A percentile compares a stretch with the other conserved stretches of the same genome.
Conservation (phyloP, 2,113 vertebrate genomes). For the Rhabdomys dilectus region DNA sequence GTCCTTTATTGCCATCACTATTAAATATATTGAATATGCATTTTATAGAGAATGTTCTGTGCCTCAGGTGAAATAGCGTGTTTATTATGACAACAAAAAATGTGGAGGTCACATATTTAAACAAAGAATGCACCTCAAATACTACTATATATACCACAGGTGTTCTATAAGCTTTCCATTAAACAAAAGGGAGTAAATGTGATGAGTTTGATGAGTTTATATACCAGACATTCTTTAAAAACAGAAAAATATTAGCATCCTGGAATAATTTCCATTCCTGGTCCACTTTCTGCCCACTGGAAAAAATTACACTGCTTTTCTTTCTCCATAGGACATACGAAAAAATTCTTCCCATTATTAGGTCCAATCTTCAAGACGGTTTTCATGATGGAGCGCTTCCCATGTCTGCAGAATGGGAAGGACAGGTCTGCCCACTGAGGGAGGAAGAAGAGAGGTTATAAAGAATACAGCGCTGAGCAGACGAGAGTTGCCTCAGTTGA, state of each 20-base stretch:
- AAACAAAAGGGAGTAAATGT: background rate
- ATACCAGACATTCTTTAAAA: background rate
- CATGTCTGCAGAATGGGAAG: constrained; percentile 94
- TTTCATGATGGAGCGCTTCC: constrained; percentile 92
- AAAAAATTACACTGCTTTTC: constrained; percentile 95
- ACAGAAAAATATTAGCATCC: constrained; percentile 77
- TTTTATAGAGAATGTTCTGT: background rate
- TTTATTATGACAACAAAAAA: constrained; percentile 33
- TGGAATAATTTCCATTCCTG: constrained; percentile 83
- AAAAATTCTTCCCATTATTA: constrained; percentile 95
- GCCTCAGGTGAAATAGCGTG: background rate
- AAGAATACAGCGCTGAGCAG: background rate
- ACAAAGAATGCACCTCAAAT: background rate
- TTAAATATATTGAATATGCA: constrained; percentile 27
- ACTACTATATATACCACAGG: background rate
- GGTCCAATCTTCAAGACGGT: constrained; percentile 96
- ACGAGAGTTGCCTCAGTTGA: background rate
- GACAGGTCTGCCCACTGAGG: constrained; percentile 95
- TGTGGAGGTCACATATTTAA: background rate
- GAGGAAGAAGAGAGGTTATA: constrained; percentile 45
- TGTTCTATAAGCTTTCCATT: background rate
- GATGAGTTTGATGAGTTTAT: constrained; percentile 45
- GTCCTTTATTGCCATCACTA: constrained; percentile 68
- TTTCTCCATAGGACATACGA: constrained; percentile 90
- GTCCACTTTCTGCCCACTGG: constrained; percentile 91